A percentile compares a stretch with the other conserved stretches of the same genome.
phyloP scores from a whole-genome alignment of 2,888 invertebrate species.

The Rhimphoctona megacephalus region DNA sequence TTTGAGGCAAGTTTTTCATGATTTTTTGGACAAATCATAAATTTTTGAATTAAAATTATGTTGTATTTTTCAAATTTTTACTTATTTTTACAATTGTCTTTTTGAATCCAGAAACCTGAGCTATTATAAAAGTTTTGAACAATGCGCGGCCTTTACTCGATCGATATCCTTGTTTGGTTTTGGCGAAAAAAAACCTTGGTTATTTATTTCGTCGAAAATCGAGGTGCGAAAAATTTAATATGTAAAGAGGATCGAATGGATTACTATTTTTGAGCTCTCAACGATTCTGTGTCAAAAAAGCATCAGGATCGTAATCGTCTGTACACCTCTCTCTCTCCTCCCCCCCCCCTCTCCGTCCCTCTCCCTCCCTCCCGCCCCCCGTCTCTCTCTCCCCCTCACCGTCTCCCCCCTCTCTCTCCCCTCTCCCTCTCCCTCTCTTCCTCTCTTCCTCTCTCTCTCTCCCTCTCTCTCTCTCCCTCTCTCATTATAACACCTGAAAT shows the following conservation, averaged over 20 bases:
- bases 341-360: neutral
- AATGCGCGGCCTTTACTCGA: too few relatives aligned
- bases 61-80: neutral
- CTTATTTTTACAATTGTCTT: neutral
- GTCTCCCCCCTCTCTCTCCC: neutral
- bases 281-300: constrained; percentile 42
- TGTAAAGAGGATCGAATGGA: constrained; percentile 38
- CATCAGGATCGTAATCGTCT: constrained; percentile 55
- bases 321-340: neutral
- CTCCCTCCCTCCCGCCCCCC: neutral
- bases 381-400: neutral
- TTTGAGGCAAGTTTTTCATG: constrained; percentile 88
- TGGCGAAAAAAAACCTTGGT: neutral
- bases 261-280: constrained; percentile 26
- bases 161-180: neutral
- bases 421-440: neutral
- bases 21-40: neutral
- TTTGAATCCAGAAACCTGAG: too few relatives aligned
- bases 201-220: constrained; percentile 35
- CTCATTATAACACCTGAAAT: too few relatives aligned
- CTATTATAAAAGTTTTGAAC: too few relatives aligned
- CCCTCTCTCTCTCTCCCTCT: too few relatives aligned
- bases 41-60: neutral
- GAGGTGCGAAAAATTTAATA: constrained; percentile 26
- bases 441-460: too few relatives aligned